Evolutionary conservation across 2,888 invertebrate species (phyloP), one percentile per base, ranked within the genome.

Genomic region (Acrobasis consociella): DNA sequence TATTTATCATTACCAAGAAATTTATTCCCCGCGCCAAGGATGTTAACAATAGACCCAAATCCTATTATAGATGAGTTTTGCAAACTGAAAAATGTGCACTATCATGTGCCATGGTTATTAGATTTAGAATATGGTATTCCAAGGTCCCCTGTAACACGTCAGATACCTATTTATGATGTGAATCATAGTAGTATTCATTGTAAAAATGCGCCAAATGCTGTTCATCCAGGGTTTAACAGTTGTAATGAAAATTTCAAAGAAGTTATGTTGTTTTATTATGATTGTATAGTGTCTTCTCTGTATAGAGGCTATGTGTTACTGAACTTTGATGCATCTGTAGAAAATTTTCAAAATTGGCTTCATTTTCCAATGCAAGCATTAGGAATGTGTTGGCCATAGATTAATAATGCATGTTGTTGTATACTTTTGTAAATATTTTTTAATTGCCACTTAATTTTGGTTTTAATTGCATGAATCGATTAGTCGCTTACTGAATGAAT

Each of bases 381-480:
- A 42, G 90, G 89, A 8, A 83, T 90, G 85, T 85, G 86, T 67
- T 90, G 90, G 90, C 71, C 81, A 0, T 87, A 72, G 78, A 59
- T 58, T 51, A 15, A 17, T 15, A 17, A 22, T 42, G 56, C 39
- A 56, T 56, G 46, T 22, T 13, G 22, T 38, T 39, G 2, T 39
- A 15, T 38, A 55, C 10, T 37, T 15, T 38, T 55, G 55, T 55
- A 55, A 39, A 55, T 55, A 55, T 39, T 9, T 53, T 53, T 42
- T 39, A n/a, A 22, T n/a, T n/a, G n/a, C n/a, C n/a, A n/a, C n/a
- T n/a, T 8, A 16, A 42, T 42, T 56, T 17, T 42, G n/a, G 17
- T 56, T 42, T 22, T 17, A 42, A 46, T 56, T 56, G 56, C 56
- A 56, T 22, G 56, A 10, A 7, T 56, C 8, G 5, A 56, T 17